Percentiles rank a stretch among this genome's conserved stretches.
Conservation (phyloP, 2,888 invertebrate genomes). For the Melinaea marsaeus region DNA sequence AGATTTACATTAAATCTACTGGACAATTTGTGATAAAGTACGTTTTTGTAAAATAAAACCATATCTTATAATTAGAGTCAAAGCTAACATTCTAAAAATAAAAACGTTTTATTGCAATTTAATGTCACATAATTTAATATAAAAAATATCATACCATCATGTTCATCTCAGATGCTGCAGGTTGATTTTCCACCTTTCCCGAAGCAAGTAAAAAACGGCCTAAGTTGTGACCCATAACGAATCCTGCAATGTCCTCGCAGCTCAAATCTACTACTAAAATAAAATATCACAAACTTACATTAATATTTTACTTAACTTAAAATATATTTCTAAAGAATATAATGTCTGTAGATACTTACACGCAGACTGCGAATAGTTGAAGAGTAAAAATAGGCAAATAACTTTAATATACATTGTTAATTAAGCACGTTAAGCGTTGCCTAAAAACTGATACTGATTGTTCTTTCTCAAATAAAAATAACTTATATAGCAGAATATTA, state of each 20-base stretch:
- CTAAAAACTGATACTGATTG: background rate
- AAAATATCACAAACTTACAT: background rate
- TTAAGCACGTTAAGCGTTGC: background rate
- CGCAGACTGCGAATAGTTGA: background rate
- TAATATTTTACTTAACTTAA: background rate
- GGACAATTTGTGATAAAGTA: no score
- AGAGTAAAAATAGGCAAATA: background rate
- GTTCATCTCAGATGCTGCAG: slow-evolving; percentile 1
- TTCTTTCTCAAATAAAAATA: background rate
- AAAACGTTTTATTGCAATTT: slow-evolving; percentile 4
- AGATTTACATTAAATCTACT: no score
- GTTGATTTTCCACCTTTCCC: background rate
- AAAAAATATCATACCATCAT: background rate
- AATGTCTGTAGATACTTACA: background rate
- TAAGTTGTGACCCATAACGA: background rate
- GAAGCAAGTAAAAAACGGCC: background rate
- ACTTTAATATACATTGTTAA: background rate
- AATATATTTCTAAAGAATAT: background rate
- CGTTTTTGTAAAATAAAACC: no score
- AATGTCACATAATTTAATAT: background rate
- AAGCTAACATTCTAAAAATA: no score
- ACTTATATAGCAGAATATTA: no score
- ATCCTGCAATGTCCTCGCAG: background rate
- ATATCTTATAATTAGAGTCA: no score
- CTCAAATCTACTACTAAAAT: background rate